These are phyloP conservation scores for Cheilosia vernalis DNA, from an alignment of 2,888 invertebrate species.

Conservation along the genomic window DNA sequence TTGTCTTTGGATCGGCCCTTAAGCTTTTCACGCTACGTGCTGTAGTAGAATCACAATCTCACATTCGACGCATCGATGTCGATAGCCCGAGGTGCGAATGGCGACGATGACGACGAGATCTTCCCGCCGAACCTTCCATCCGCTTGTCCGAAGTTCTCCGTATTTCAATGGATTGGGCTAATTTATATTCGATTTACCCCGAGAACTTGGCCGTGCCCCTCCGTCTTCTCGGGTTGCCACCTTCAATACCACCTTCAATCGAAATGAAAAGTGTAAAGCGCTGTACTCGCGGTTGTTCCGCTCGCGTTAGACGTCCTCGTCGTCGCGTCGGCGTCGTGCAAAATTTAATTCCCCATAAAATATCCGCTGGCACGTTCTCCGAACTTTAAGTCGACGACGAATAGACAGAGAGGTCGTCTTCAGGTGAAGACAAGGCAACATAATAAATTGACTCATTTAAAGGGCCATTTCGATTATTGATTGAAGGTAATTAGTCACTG, in stretches of 20 bases:
- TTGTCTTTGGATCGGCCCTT: slow-evolving; percentile 68
- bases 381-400: slow-evolving; percentile 18
- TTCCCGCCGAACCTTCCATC: background rate
- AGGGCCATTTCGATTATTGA: slow-evolving; percentile 74
- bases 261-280: slow-evolving; percentile 69
- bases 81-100: slow-evolving; percentile 67
- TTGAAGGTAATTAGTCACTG: slow-evolving; percentile 72
- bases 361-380: slow-evolving; percentile 35
- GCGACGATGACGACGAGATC: slow-evolving; percentile 63
- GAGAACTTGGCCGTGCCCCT: slow-evolving; percentile 36
- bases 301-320: slow-evolving; percentile 50
- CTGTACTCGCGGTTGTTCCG: background rate
- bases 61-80: slow-evolving; percentile 50
- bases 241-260: slow-evolving; percentile 48
- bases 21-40: slow-evolving; percentile 54
- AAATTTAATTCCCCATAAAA: slow-evolving; percentile 68
- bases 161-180: slow-evolving; percentile 56
- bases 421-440: slow-evolving; percentile 67
- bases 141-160: background rate
- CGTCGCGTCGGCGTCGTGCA: slow-evolving; percentile 24
- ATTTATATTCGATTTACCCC: slow-evolving; percentile 71
- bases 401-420: slow-evolving; percentile 38
- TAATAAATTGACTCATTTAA: slow-evolving; percentile 72
- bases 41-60: slow-evolving; percentile 31
- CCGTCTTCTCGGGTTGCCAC: slow-evolving; percentile 28